Percentiles rank a stretch among this genome's conserved stretches.
Evolutionary conservation across 2,113 vertebrate genomes (phyloP).

Genomic region (Alethe castanea): DNA sequence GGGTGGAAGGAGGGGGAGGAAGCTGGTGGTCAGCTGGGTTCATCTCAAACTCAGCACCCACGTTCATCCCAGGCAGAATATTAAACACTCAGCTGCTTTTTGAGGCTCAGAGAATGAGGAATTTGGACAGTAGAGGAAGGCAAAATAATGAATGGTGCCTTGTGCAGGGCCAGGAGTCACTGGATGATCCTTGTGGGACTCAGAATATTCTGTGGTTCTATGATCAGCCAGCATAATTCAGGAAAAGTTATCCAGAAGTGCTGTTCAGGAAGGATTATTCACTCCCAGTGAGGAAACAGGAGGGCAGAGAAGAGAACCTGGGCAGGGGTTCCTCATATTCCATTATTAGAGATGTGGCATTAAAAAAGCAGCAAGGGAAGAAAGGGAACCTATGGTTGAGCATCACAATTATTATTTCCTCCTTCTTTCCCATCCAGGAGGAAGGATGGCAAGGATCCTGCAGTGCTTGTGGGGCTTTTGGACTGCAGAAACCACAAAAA

Average conservation of each 20-base stretch:
- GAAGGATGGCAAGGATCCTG: neutral
- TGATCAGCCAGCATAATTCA: neutral
- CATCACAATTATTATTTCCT: neutral
- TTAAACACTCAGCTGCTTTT: neutral
- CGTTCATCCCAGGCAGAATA: neutral
- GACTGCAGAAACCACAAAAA: neutral
- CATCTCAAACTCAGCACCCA: neutral
- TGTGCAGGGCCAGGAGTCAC: no score
- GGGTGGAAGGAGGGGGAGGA: neutral
- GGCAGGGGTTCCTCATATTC: neutral
- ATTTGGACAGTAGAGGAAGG: neutral
- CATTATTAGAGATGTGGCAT: neutral
- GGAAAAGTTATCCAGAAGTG: neutral
- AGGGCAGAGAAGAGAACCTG: neutral
- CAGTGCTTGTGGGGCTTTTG: no score
- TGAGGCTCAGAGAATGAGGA: neutral
- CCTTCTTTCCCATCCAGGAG: neutral
- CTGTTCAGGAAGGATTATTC: neutral
- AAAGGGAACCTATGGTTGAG: fast-evolving
- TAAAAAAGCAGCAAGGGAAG: neutral
- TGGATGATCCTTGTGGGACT: neutral
- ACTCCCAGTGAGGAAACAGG: neutral
- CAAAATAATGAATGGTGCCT: neutral
- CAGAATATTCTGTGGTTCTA: neutral
- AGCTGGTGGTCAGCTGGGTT: neutral